Base-by-base conservation (phyloP, 92 coral and sea anemone genomes). In the Zoanthus sociatus region DNA sequence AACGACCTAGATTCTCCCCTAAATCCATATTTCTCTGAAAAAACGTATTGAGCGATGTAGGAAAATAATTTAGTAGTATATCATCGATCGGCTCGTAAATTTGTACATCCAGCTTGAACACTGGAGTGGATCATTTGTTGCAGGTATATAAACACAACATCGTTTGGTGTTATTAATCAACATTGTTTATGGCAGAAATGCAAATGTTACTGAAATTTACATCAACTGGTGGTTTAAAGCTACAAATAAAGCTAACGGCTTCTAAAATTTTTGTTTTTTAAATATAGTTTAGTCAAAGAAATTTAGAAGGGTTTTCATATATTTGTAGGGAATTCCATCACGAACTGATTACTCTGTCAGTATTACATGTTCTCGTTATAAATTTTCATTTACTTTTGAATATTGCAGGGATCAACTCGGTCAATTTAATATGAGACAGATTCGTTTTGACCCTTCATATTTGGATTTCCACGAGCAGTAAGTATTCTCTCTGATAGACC, bases 401-500 rank as follows among this genome's bases (percentile, higher is more conserved):
- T 18, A 46, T 94, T 93, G 82, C 92, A 97, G 98, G 82, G 98
- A 89, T 50, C 96, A 91, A 55, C 89, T 92, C 87, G 98, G 89
- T 45, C 96, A 91, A 50, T 88, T 92, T 67, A 95, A 90, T 89
- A 95, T 96, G 87, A 94, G 99, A 78, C 98, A 90, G 86, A 97
- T 97, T 88, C 98, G 99, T 42, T 97, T 97, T 85, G 97, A 95
- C 70, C 99, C 99, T 7, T 94, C 97, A 4, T 97, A 95, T 92
- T 93, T 97, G 81, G 99, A 97, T 92, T 97, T 97, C 78, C 81
- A 88, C 61, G 98, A 97, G 85, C 97, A 97, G 99, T 97, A 91
- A 97, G 99, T 97, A 88, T n/a, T 32, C 33, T 18, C 26, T 44
- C 45, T 42, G 0, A 61, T 31, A 17, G 32, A 44, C 33, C n/a